Percentiles rank a stretch among this genome's conserved stretches.
phyloP scores from a whole-genome alignment of 2,797 vertebrate genomes.

The Lacerta agilis region DNA sequence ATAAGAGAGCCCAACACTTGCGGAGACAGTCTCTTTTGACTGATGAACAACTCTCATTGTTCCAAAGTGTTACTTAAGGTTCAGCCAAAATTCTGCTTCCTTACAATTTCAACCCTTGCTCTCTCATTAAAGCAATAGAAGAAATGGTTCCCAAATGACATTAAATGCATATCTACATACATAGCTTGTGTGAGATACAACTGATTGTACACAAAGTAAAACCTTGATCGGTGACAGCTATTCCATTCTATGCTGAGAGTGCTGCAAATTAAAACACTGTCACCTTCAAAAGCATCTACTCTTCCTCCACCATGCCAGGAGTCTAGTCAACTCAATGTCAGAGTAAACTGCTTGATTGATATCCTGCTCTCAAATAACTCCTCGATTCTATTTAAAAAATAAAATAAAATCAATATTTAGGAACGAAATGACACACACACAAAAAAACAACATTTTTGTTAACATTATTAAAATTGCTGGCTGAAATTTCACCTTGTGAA shows the following conservation, averaged over 20 bases:
- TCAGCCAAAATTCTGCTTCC: too few species aligned
- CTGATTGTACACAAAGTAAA: not conserved
- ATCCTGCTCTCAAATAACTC: slow-evolving; percentile 53
- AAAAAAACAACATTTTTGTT: slow-evolving; percentile 44
- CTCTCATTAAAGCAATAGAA: too few species aligned
- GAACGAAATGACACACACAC: slow-evolving; percentile 51
- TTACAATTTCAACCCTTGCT: too few species aligned
- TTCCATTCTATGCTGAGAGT: not conserved
- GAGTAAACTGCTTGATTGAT: slow-evolving; percentile 72
- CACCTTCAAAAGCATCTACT: slow-evolving; percentile 54
- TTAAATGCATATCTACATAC: not conserved
- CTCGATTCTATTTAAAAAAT: slow-evolving; percentile 29
- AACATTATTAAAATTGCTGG: slow-evolving; percentile 30
- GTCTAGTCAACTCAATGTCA: slow-evolving; percentile 57
- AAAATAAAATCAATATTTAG: slow-evolving; percentile 65
- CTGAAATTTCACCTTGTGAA: slow-evolving; percentile 41
- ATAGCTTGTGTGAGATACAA: not conserved
- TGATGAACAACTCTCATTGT: too few species aligned
- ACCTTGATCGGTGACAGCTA: not conserved
- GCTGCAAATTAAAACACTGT: slow-evolving; percentile 54
- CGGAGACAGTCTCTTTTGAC: too few species aligned
- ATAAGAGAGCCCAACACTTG: too few species aligned
- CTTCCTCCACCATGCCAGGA: slow-evolving; percentile 47
- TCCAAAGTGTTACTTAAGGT: too few species aligned
- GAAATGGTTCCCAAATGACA: too few species aligned